Base-by-base conservation (phyloP, 2,113 vertebrate species). In the Isichthys henryi region DNA sequence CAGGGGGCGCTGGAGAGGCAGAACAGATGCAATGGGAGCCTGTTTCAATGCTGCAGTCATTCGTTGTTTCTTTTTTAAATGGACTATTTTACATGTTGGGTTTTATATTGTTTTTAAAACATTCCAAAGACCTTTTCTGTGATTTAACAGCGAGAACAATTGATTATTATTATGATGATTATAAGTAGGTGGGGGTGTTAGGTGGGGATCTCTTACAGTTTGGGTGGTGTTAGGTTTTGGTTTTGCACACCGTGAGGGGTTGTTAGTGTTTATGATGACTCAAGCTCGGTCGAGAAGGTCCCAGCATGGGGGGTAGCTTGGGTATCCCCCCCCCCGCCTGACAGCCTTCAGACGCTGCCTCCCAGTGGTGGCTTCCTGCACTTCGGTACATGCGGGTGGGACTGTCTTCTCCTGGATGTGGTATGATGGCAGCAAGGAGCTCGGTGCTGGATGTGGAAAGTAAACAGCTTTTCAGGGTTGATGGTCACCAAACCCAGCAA, bases 121-220 rank as follows among this genome's bases (percentile, higher is more conserved):
- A 94, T 95, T 95, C 95, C 94, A 95, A 95, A 95, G 94, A 95
- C 93, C 90, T 43, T 80, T 80, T 39, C 93, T 91, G 93, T 93
- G 87, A 90, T 92, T 89, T 87, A 35, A 87, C 52, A 46, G 31
- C 39, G 48, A 45, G 49, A 89, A 58, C 56, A 82, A 82, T 31
- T 46, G 31, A 62, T 88, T 7, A 74, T 27, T 13, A 27, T 62
- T 48, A 31, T 23, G 48, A 58, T 2, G 7, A 62, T n/a, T n/a
- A 62, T 45, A 48, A 53, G 74, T 27, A 48, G 6, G 49, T 48
- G 35, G 19, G 52, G 70, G 39, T 56, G 23, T 84, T 80, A 84
- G 10, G 48, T 0, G 48, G 43, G 39, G 80, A 39, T 31, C 43
- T 45, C 66, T 82, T 48, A 45, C n/a, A 83, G 77, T 43, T 46